Conservation (phyloP, 2,113 vertebrate genomes). For the Aix galericulata region DNA sequence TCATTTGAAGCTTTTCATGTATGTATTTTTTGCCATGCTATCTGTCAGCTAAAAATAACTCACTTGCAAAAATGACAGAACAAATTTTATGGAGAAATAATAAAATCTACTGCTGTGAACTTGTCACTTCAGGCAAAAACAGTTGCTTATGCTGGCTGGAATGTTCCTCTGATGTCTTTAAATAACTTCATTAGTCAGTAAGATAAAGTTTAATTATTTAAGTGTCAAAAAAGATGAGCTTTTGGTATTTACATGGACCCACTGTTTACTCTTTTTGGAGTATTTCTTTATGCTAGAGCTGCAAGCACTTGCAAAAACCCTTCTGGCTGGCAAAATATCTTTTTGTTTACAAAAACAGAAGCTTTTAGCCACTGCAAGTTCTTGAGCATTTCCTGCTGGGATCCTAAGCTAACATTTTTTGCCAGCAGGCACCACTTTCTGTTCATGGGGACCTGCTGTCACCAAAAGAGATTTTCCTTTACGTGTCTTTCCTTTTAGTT, state of each 20-base stretch:
- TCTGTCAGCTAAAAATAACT: constrained; percentile 63
- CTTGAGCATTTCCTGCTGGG: constrained; percentile 43
- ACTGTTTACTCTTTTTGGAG: constrained; percentile 62
- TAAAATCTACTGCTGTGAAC: constrained; percentile 66
- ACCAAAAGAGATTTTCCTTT: constrained; percentile 49
- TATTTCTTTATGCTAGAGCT: constrained; percentile 51
- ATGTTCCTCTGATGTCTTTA: constrained; percentile 65
- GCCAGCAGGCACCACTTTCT: constrained; percentile 37
- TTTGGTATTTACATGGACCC: constrained; percentile 56
- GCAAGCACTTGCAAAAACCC: constrained; percentile 36
- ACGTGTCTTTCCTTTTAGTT: constrained; percentile 24
- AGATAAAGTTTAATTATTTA: constrained; percentile 74
- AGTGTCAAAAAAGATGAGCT: constrained; percentile 53
- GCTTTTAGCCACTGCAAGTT: constrained; percentile 28
- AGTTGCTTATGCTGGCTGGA: constrained; percentile 55
- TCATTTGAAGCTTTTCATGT: constrained; percentile 3
- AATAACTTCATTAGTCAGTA: constrained; percentile 74
- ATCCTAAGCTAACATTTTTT: constrained; percentile 47
- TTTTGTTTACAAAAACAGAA: constrained; percentile 55
- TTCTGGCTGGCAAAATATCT: constrained; percentile 50
- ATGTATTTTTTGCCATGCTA: neutral
- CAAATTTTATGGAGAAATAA: constrained; percentile 57
- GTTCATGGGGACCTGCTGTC: constrained; percentile 34
- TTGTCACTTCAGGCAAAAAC: constrained; percentile 71
- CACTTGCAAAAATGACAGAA: constrained; percentile 52